These are phyloP conservation scores for Scaptomyza parva DNA, from an alignment of 2,888 invertebrate species.

Conservation along the genomic window DNA sequence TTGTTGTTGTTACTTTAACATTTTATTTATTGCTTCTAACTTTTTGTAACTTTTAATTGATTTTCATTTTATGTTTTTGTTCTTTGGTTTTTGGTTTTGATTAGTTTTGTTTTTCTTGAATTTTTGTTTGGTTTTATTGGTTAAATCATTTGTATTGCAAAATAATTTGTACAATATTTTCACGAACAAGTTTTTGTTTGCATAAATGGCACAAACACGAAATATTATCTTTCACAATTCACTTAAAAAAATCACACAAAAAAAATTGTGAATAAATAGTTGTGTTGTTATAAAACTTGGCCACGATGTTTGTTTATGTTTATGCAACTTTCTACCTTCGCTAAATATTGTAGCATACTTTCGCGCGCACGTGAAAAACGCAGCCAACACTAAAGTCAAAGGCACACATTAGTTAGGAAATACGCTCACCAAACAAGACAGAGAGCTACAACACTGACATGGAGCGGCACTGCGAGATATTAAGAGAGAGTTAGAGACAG, in stretches of 20 bases:
- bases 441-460: neutral
- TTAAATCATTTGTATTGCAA: neutral
- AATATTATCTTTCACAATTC: slow-evolving; percentile 27
- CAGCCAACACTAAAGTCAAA: slow-evolving; percentile 40
- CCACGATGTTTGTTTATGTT: slow-evolving; percentile 59
- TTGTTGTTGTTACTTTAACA: slow-evolving; percentile 8
- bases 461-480: neutral
- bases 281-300: too few species aligned
- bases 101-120: neutral
- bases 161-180: neutral
- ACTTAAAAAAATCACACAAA: slow-evolving; percentile 41
- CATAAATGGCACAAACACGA: slow-evolving; percentile 4
- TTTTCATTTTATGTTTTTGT: neutral
- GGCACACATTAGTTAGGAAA: slow-evolving; percentile 6
- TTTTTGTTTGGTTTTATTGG: neutral
- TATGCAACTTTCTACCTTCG: slow-evolving; percentile 60
- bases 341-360: slow-evolving; percentile 59
- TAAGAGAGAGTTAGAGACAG: neutral
- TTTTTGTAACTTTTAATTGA: slow-evolving; percentile 18
- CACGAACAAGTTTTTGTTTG: slow-evolving; percentile 12
- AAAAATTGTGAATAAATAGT: too few species aligned
- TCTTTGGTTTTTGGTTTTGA: neutral
- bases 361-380: slow-evolving; percentile 60
- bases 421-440: slow-evolving; percentile 14
- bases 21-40: slow-evolving; percentile 15